Base-by-base conservation (phyloP, 2,113 vertebrate species). In the Pseudorasbora parva region DNA sequence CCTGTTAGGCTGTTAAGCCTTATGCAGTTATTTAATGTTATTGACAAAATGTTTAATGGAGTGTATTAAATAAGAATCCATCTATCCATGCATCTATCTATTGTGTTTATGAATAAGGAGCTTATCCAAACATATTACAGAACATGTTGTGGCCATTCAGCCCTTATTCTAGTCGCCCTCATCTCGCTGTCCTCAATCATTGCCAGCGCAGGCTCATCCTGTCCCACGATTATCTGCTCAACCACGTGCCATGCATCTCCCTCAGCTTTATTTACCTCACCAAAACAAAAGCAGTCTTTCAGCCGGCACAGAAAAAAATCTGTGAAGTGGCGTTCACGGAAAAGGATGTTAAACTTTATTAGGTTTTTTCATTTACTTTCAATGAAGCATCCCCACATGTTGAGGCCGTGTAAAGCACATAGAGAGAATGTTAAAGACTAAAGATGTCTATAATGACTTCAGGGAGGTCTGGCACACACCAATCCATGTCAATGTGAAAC, bases 51-150 rank as follows among this genome's bases (percentile, higher is more conserved):
- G 1, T 11, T 25, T 60, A 27, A 60, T 5, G 23, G 1, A 25
- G 2, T 14, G 23, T 2, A 12, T 60, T 60, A 27, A 62, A 14
- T 30, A 62, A 62, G 25, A 62, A 30, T 64, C 71, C 8, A 49
- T 8, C 45, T 8, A 74, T 17, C n/a, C 3, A 25, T n/a, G n/a
- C n/a, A n/a, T n/a, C n/a, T n/a, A n/a, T 45, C 56, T 25, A 11
- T 59, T 12, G 5, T 6, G 19, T 37, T 12, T 66, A 51, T 51
- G 27, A 45, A 77, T 71, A 82, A 82, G 81, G 12, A 62, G 74
- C 74, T 82, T 78, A 78, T 21, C 60, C 49, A 57, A 43, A 41
- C 2, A 7, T 15, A 75, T 82, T 82, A 76, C 11, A 25, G 73
- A 71, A 69, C 66, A 56, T 12, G 41, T 64, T 57, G 49, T 41